Evolutionary conservation across 1,140 invertebrate species (phyloP), one percentile per base, ranked within the genome.

Genomic region (Zaprionus vittiger): DNA sequence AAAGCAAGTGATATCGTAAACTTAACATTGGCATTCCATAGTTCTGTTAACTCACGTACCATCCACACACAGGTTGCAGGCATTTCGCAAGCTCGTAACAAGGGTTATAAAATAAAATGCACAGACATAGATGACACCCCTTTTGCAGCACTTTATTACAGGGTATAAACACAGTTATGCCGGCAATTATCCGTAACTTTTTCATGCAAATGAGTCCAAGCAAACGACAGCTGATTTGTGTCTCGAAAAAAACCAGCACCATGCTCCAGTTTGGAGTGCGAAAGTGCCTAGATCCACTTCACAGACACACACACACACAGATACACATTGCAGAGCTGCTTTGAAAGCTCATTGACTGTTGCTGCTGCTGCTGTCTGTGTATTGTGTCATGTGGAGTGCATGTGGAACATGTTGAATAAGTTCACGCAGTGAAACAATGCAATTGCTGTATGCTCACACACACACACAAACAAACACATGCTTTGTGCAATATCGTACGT

Each of bases 311-410:
- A 60, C 41, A 65, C 47, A 52, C 56, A 52, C 41, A 54, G 6
- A 49, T 56, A 52, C 41, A 60, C 20, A 52, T 59, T 59, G 31
- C 38, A 60, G 57, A 24, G 55, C 67, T 34, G 60, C 60, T 64
- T 60, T 44, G 65, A 68, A 55, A 73, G 71, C 65, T 69, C 60
- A 70, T 38, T 60, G 41, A 62, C 57, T 44, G 63, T 12, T 49
- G 31, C n/a, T 54, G 15, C 22, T 54, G 26, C 15, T 59, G 26
- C 9, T 61, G 55, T 28, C 20, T 63, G 41, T 60, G 26, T 74
- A 44, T 68, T 77, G 62, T 80, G 64, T 73, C 76, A 80, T 80
- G 66, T 79, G 76, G 49, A 79, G 52, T 59, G 66, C 76, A 89
- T 73, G 79, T 75, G 77, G 70, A 71, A 61, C 61, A 79, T 72